These are phyloP conservation scores for Pseudochaenichthys georgianus DNA, from an alignment of 2,797 vertebrate genomes.

Conservation along the genomic window DNA sequence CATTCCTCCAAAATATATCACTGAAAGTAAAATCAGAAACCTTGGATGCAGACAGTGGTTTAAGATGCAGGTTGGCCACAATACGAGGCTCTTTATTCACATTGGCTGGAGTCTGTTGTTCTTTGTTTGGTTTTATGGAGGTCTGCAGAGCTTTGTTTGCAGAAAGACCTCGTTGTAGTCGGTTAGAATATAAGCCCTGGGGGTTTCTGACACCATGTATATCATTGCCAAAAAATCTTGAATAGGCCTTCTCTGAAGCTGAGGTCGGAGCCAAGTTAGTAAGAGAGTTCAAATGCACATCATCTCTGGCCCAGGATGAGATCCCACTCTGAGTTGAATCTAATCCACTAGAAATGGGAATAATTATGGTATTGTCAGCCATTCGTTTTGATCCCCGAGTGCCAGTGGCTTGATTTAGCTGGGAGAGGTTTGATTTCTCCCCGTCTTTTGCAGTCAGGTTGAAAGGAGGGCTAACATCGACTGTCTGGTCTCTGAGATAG, in stretches of 20 bases:
- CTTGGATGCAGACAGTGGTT: constrained; percentile 1
- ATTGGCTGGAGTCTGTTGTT: background rate
- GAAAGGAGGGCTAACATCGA: background rate
- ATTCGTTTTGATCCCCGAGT: constrained; percentile 9
- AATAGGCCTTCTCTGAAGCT: background rate
- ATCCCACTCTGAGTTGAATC: constrained; percentile 1
- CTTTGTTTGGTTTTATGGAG: background rate
- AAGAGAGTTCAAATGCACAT: constrained; percentile 1
- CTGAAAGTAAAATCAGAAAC: background rate
- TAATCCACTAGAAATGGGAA: background rate
- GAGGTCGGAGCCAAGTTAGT: constrained; percentile 2
- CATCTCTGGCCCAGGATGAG: background rate
- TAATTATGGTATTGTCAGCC: background rate
- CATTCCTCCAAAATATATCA: constrained; percentile 17
- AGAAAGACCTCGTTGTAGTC: constrained; percentile 1
- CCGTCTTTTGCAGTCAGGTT: background rate
- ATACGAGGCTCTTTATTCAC: background rate
- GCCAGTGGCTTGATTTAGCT: constrained; percentile 5
- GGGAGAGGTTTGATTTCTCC: background rate
- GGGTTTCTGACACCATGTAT: background rate
- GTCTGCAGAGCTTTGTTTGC: background rate
- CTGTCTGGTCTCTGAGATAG: background rate
- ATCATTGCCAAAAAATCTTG: constrained; percentile 2
- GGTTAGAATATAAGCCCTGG: background rate
- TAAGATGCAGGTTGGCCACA: background rate